These are phyloP conservation scores for Thymelicus sylvestris DNA, from an alignment of 2,888 invertebrate species.

Conservation along the genomic window DNA sequence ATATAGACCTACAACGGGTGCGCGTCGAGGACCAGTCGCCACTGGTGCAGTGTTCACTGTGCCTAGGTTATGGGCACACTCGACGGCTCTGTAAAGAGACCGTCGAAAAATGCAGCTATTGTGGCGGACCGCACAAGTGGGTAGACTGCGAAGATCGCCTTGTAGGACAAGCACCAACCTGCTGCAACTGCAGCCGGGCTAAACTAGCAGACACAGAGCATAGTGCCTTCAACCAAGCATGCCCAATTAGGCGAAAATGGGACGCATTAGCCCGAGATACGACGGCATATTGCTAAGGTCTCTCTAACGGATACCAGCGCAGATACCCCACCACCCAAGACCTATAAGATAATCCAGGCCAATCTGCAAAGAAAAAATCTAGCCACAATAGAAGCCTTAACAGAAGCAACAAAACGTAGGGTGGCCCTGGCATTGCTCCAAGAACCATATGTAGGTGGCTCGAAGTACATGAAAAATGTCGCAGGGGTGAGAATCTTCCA, in stretches of 20 bases:
- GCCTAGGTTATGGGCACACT: conserved; percentile 28
- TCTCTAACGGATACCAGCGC: not conserved
- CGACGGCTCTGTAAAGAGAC: conserved; percentile 5
- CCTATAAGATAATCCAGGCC: conserved; percentile 14
- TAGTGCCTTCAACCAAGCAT: conserved; percentile 24
- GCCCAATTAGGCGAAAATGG: conserved; percentile 7
- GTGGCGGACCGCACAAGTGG: conserved; percentile 16
- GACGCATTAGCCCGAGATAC: conserved; percentile 7
- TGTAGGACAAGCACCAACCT: not conserved
- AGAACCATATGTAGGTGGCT: conserved; percentile 23
- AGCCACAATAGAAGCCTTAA: not conserved
- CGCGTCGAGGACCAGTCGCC: conserved; percentile 28
- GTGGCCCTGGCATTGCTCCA: not conserved
- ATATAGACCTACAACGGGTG: conserved; percentile 25
- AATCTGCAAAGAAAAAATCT: conserved; percentile 1
- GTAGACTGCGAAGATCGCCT: conserved; percentile 11
- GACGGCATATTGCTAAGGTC: conserved; percentile 33
- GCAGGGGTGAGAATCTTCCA: conserved; percentile 27
- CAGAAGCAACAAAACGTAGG: not conserved
- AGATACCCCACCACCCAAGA: no score
- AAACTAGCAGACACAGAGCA: conserved; percentile 1
- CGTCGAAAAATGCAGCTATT: conserved; percentile 27
- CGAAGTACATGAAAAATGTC: conserved; percentile 3
- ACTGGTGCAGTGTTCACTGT: conserved; percentile 27
- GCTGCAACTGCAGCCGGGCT: conserved; percentile 23